Evolutionary conservation across 2,888 invertebrate genomes (phyloP), one percentile per base, ranked within the genome.

Genomic region (Aelia acuminata): DNA sequence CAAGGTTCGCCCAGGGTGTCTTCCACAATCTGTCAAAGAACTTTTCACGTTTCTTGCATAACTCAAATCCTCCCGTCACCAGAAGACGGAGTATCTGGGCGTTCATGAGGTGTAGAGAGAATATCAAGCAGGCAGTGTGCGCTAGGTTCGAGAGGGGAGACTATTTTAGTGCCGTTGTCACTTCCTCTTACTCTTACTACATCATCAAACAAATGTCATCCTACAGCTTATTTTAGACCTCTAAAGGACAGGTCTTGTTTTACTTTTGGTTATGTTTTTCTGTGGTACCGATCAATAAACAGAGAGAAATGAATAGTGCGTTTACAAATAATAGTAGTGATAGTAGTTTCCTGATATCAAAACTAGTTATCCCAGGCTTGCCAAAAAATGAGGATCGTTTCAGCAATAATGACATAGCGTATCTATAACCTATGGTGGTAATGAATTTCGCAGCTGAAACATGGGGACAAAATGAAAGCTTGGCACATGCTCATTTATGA

Each of bases 1-100:
- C 43, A 80, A 15, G 47, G 8, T n/a, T n/a, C 15, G n/a, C 11
- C 15, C 43, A 11, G 43, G 43, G 80, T n/a, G 80, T 80, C 80
- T 47, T 1, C 80, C 4, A 10, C n/a, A 43, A 80, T n/a, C 43
- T 39, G 80, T 47, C 22, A n/a, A 80, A 80, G 80, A 80, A 80
- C 80, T 20, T 39, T 47, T 80, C 43, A 80, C 22, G 80, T 80
- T 47, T 80, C 80, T 80, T 80, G 43, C 80, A 80, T 80, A 80
- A 80, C 43, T 80, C 43, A 35, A 47, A 7, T 39, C 35, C 35
- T 35, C 15, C 70, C 70, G 35, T 75, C 35, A 75, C 20, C n/a
- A n/a, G 80, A 80, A 80, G 75, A 75, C 10, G 39, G 10, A 80
- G 80, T 80, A 80, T 47, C n/a, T 43, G 43, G 10, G n/a, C n/a